Conservation (phyloP, 2,113 vertebrate genomes). For the Eptesicus fuscus region DNA sequence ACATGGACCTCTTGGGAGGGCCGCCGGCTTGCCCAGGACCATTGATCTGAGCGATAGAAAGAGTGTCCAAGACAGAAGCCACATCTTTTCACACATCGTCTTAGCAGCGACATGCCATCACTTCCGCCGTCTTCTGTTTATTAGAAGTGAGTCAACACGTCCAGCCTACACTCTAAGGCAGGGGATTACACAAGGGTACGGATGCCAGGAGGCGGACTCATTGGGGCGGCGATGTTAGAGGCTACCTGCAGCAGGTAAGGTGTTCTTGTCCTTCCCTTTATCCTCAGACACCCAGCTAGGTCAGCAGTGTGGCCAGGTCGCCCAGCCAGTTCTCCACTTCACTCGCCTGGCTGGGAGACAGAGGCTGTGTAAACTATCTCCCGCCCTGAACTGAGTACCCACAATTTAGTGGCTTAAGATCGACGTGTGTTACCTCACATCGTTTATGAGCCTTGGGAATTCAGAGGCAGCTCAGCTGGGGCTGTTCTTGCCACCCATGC, state of each 20-base stretch:
- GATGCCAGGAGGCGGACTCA: neutral
- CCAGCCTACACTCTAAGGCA: neutral
- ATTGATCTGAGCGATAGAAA: neutral
- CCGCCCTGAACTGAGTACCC: neutral
- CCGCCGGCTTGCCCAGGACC: neutral
- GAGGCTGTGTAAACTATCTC: neutral
- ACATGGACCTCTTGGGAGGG: rapidly evolving
- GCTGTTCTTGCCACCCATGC: rapidly evolving
- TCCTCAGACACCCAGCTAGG: neutral
- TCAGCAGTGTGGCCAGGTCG: neutral
- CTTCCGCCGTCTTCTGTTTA: neutral
- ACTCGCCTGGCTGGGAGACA: neutral
- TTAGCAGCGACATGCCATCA: neutral
- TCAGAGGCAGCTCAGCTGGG: neutral
- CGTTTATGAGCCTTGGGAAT: neutral
- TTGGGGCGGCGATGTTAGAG: neutral
- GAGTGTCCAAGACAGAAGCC: neutral
- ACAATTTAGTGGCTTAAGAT: neutral
- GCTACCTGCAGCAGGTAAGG: neutral
- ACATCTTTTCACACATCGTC: neutral
- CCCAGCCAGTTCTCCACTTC: neutral
- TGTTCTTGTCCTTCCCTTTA: neutral
- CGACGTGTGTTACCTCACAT: neutral
- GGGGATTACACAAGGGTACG: neutral
- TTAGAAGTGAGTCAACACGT: neutral